A percentile compares a stretch with the other conserved stretches of the same genome.
Evolutionary conservation across 2,888 invertebrate species (phyloP).

Genomic region (Macrophya alboannulata): DNA sequence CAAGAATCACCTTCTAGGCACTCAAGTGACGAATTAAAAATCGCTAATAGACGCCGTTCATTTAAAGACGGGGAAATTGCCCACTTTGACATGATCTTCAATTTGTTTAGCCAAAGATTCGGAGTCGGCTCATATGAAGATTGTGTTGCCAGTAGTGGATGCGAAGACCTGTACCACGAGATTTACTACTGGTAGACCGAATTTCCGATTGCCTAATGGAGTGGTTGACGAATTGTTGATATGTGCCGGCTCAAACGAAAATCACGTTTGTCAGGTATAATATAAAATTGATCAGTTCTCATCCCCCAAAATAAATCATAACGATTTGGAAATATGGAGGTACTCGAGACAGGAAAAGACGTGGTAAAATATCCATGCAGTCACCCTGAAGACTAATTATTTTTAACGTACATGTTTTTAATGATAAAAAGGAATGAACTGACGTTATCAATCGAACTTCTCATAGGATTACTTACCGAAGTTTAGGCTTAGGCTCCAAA

Average conservation of each 20-base stretch:
- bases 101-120: conserved; percentile 69
- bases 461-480: too few species aligned
- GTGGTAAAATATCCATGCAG: not conserved
- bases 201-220: conserved; percentile 75
- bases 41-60: not conserved
- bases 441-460: too few species aligned
- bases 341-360: not conserved
- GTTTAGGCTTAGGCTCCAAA: not conserved
- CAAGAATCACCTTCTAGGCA: not conserved
- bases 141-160: conserved; percentile 79
- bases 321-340: not conserved
- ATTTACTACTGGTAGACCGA: conserved; percentile 70
- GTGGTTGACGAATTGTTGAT: conserved; percentile 81
- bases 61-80: not conserved
- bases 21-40: too few species aligned
- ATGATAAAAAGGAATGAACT: not conserved
- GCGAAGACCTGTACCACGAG: conserved; percentile 76
- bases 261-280: conserved; percentile 82
- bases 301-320: not conserved
- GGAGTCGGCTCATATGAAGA: conserved; percentile 80
- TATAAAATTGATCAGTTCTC: not conserved
- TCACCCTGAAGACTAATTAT: not conserved
- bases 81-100: not conserved
- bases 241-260: conserved; percentile 81
- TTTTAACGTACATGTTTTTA: not conserved